Base-by-base conservation (phyloP, 2,113 vertebrate genomes). In the Tinamus guttatus region DNA sequence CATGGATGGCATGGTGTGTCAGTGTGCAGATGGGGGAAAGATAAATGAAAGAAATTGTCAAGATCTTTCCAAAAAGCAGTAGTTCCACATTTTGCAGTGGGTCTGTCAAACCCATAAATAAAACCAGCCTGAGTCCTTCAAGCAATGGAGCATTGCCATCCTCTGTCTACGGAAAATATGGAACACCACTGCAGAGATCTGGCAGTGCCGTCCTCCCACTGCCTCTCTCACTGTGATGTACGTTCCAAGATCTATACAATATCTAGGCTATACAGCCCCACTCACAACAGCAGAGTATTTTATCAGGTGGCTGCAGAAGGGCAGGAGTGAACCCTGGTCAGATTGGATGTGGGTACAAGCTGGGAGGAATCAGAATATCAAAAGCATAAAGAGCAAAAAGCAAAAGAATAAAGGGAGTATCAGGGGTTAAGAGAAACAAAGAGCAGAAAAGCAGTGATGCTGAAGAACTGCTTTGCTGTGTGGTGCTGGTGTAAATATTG, bases 11-110 rank as follows among this genome's bases (percentile, higher is more conserved):
- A 13, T 36, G 25, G 14, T 36, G 25, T 15, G 15, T 41, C 22
- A 43, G 2, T 25, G 4, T 34, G 8, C n/a, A 12, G 1, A 1
- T 30, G 54, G 4, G 0, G 9, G 9, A 18, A 58, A 18, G 1
- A 59, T 54, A 87, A 65, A 41, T 3, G 6, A 52, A 79, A 62
- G 58, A 40, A 60, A 4, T 0, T 21, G 2, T 30, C 34, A 54
- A 27, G 11, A 6, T 62, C 36, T 81, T 77, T 21, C 20, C 36
- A 67, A 49, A 38, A 62, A 70, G 56, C 5, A 73, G 1, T 12
- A 45, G 80, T 83, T 87, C 32, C 80, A 5, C 25, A 38, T 88
- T 70, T 94, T 87, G 8, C 4, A 59, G 49, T 52, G 22, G 36
- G 17, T 49, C 21, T 15, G n/a, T 45, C 27, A 43, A 8, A 11